Evolutionary conservation across 2,888 invertebrate species (phyloP), one percentile per base, ranked within the genome.

Genomic region (Helicoverpa assulta): DNA sequence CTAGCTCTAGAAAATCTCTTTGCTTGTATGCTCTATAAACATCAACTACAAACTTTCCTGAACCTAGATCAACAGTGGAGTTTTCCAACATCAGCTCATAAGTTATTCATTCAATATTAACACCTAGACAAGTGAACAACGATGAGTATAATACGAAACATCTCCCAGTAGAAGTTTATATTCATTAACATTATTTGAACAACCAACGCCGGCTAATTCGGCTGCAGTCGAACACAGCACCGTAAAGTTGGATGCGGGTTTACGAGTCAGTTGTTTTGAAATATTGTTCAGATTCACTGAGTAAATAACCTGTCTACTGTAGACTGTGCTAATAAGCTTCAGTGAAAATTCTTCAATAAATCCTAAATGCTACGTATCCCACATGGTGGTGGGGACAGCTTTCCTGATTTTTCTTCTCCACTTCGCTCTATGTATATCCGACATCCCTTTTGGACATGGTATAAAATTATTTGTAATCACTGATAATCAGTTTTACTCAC

Each of bases 191-290:
- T 40, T 40, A 59, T 33, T 26, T 16, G 62, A 52, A 53, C 68
- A 68, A 10, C 70, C 33, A 56, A 47, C 71, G 52, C 59, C 47
- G 12, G 50, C 40, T 79, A 63, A 68, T 76, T 64, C 37, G 14
- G 68, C 51, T 61, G 80, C 76, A 79, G 73, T 58, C 53, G 51
- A 63, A 79, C 63, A 26, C 10, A 7, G 3, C 21, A 59, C 43
- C 37, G 59, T 76, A 67, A 67, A 73, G 50, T 56, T 47, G 43
- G 54, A 73, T 57, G 47, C 60, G 7, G 40, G 56, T 76, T 76
- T 76, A 76, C 56, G 80, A 76, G 21, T 19, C 50, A 43, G 50
- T 63, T 75, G 53, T 75, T 79, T 50, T 75, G 63, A 75, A 76
- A 74, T 78, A 67, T 67, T 73, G 57, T 78, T 58, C 61, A 29